Conservation (phyloP, 2,113 vertebrate genomes). For the Hiodon alosoides region DNA sequence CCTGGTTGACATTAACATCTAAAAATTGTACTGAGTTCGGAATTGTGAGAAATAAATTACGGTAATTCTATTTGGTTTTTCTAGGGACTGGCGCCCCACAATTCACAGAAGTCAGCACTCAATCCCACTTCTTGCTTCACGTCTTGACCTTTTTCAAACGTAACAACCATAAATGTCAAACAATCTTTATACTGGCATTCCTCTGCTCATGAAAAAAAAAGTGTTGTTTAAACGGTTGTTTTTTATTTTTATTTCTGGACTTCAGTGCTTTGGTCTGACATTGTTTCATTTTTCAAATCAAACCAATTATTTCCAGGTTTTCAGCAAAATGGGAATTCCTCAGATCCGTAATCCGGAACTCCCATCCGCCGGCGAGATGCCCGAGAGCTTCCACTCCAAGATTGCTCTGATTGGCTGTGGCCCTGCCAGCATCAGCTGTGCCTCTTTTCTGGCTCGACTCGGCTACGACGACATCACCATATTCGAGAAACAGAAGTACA, state of each 20-base stretch:
- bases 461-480: slow-evolving; percentile 72
- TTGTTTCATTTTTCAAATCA: neutral
- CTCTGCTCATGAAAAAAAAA: neutral
- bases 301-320: slow-evolving; percentile 55
- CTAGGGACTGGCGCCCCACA: neutral
- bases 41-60: no score
- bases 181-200: slow-evolving; percentile 9
- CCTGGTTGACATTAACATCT: no score
- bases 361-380: slow-evolving; percentile 51
- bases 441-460: slow-evolving; percentile 72
- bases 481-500: slow-evolving; percentile 71
- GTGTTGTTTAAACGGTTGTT: neutral
- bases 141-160: slow-evolving; percentile 11
- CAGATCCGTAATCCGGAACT: slow-evolving; percentile 66
- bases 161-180: slow-evolving; percentile 8
- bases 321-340: slow-evolving; percentile 71
- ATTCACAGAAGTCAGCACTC: neutral
- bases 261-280: neutral
- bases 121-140: neutral
- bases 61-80: neutral
- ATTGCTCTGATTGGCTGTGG: slow-evolving; percentile 77
- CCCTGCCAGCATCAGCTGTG: slow-evolving; percentile 76
- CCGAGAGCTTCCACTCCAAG: slow-evolving; percentile 60
- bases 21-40: no score
- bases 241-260: no score